These are phyloP conservation scores for Colius striatus DNA, from an alignment of 2,113 vertebrate genomes.

Conservation along the genomic window DNA sequence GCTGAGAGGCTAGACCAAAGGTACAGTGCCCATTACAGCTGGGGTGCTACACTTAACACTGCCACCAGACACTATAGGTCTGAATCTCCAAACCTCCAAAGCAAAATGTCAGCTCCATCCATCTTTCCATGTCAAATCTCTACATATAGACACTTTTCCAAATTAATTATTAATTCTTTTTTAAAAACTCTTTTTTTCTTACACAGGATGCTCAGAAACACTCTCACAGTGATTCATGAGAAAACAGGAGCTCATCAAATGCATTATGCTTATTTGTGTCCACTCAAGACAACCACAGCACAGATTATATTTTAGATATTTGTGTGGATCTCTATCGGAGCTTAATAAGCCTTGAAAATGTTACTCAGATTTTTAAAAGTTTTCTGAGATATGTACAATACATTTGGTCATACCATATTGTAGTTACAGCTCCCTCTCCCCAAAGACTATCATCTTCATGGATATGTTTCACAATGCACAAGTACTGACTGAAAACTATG, in stretches of 20 bases:
- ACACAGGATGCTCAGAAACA: neutral
- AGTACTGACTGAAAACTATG: neutral
- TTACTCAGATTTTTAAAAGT: neutral
- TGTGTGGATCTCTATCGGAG: neutral
- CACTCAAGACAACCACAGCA: neutral
- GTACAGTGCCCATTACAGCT: rapidly evolving
- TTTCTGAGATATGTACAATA: neutral
- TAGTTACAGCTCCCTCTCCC: neutral
- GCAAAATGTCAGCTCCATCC: neutral
- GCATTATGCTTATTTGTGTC: neutral
- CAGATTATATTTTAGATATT: neutral
- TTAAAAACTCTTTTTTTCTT: neutral
- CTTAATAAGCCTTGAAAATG: neutral
- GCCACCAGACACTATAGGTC: neutral
- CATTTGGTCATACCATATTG: rapidly evolving
- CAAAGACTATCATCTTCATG: neutral
- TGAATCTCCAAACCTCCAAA: neutral
- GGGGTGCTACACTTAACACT: neutral
- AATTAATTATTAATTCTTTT: no score
- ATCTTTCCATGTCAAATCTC: neutral
- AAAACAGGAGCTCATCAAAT: neutral
- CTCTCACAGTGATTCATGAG: neutral
- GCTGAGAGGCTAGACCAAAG: neutral
- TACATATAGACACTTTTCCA: neutral
- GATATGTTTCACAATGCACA: neutral